Base-by-base conservation (phyloP, 2,113 vertebrate species). In the Scopus umbretta region DNA sequence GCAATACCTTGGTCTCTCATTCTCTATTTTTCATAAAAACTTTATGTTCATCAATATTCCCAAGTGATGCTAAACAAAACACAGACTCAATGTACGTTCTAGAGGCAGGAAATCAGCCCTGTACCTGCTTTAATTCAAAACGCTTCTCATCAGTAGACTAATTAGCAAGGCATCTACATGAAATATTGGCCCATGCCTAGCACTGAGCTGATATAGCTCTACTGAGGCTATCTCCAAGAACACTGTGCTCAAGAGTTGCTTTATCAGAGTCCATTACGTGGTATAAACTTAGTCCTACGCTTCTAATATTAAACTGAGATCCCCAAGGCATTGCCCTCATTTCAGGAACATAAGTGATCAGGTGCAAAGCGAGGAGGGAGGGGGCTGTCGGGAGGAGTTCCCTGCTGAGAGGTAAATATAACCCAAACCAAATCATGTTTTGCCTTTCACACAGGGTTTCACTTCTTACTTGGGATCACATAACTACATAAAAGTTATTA, bases 1-100 rank as follows among this genome's bases (percentile, higher is more conserved):
- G 23, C 15, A 52, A 4, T 3, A 27, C 11, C n/a, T 68, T 53
- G 10, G 4, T 34, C 32, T 23, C 58, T 40, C 52, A 10, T 30
- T 52, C 49, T 58, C 25, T 2, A 2, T 19, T 43, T 71, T 43
- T 75, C 71, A 40, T 10, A 62, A 62, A 71, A 67, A 3, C 16
- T 17, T 20, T 6, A 53, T 34, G 12, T 6, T 53, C 40, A 26
- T 30, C 73, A 52, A 8, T 11, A 62, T 23, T 36, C 55, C 42
- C 70, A 34, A 27, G 34, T 2, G 34, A 55, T 7, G 16, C 34
- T 59, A 27, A 89, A 76, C 4, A 2, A 72, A 80, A 83, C n/a
- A 25, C 63, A 36, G 32, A 21, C 29, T 43, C 6, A 2, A 25
- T 0, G 0, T 29, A 62, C 1, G 0, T 25, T 72, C 53, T 29